Conservation (phyloP, 1,140 invertebrate genomes). For the Cydia pomonella region DNA sequence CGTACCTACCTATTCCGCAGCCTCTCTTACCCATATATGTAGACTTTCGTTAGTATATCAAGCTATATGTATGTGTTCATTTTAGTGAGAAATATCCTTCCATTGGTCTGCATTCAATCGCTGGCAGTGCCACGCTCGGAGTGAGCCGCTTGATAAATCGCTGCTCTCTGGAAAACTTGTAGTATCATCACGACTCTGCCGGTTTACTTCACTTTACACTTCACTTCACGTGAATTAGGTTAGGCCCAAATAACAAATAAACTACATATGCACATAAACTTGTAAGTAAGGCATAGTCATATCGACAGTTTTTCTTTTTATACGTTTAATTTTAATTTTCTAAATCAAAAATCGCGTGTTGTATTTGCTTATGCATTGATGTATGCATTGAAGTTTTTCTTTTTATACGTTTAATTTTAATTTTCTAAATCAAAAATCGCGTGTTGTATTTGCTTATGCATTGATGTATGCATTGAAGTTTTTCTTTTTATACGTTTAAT, state of each 20-base stretch:
- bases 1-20: no score
- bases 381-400: no score
- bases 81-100: constrained; percentile 1
- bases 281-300: no score
- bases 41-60: neutral
- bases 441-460: no score
- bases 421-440: no score
- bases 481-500: no score
- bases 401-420: no score
- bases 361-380: no score
- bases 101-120: constrained; percentile 49
- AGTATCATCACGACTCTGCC: constrained; percentile 52
- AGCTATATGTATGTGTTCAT: neutral
- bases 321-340: no score
- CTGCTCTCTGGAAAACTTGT: constrained; percentile 54
- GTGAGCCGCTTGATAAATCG: constrained; percentile 55
- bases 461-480: no score
- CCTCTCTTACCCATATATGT: neutral
- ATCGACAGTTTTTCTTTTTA: no score
- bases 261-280: neutral
- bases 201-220: constrained; percentile 20
- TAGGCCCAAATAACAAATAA: neutral
- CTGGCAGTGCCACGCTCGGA: constrained; percentile 46
- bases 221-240: neutral
- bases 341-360: no score